Percentiles rank a stretch among this genome's conserved stretches.
These are phyloP conservation scores for Teleogryllus occipitalis DNA, from an alignment of 1,140 invertebrate species.

Conservation along the genomic window DNA sequence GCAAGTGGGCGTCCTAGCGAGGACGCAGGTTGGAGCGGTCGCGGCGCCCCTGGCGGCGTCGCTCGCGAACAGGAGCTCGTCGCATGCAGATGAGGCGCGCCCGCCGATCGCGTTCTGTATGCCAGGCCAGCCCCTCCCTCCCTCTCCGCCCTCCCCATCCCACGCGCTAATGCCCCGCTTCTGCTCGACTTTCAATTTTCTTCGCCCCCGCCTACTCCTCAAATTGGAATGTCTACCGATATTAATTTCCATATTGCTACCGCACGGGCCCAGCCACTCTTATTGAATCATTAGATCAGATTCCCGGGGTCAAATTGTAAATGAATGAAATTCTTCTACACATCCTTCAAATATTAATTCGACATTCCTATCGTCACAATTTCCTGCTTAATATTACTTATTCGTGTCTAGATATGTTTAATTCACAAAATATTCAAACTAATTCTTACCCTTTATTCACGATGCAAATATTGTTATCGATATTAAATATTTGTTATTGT, in stretches of 20 bases:
- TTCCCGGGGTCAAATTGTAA: not conserved
- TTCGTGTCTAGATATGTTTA: too few species aligned
- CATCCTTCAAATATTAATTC: too few species aligned
- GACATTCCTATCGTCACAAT: too few species aligned
- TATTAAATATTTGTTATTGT: too few species aligned
- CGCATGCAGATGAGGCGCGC: not conserved
- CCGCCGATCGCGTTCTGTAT: not conserved
- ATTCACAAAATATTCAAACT: too few species aligned
- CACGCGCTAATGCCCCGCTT: not conserved
- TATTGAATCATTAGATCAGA: not conserved
- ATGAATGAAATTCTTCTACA: not conserved
- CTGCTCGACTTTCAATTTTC: not conserved
- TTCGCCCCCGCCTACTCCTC: not conserved
- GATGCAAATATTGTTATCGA: too few species aligned
- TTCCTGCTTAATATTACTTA: too few species aligned
- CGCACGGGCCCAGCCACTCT: not conserved
- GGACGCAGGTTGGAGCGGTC: too few species aligned
- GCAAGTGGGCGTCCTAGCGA: too few species aligned
- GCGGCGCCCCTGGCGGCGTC: not conserved
- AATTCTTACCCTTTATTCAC: too few species aligned
- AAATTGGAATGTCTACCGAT: slow-evolving; percentile 4
- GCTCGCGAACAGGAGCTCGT: not conserved
- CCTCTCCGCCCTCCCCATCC: not conserved
- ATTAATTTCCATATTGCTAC: not conserved
- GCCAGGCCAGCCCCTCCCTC: not conserved